phyloP scores from a whole-genome alignment of 2,888 invertebrate genomes.

The Chloroclysta siterata region DNA sequence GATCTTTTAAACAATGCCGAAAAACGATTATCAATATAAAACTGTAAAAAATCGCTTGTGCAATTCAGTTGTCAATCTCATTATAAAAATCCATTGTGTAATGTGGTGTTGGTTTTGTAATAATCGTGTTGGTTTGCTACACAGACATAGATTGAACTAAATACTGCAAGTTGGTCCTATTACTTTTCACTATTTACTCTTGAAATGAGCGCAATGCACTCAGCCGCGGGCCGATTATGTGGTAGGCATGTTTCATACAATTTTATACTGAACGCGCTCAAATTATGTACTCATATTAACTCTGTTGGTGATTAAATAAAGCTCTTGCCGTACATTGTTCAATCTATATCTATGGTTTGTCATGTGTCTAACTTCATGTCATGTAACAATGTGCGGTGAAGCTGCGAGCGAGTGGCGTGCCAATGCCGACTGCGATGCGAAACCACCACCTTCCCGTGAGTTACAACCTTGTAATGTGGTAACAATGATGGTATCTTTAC shows the following conservation, averaged over 20 bases:
- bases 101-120: conserved; percentile 24
- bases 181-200: too few relatives aligned
- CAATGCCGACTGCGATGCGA: conserved; percentile 58
- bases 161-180: too few relatives aligned
- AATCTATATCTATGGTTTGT: background rate
- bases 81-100: conserved; percentile 13
- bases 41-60: conserved; percentile 1
- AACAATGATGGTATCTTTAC: background rate
- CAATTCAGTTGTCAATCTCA: background rate
- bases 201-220: too few relatives aligned
- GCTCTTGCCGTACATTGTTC: too few relatives aligned
- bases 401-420: conserved; percentile 58
- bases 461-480: conserved; percentile 35
- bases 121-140: conserved; percentile 31
- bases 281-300: too few relatives aligned
- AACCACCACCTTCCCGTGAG: conserved; percentile 67
- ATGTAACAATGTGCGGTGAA: conserved; percentile 47
- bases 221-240: too few relatives aligned
- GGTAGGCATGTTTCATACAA: too few relatives aligned
- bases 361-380: conserved; percentile 39
- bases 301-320: too few relatives aligned
- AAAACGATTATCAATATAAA: background rate
- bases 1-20: background rate
- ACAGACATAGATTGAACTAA: too few relatives aligned
- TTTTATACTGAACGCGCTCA: too few relatives aligned